Conservation (phyloP, 2,113 vertebrate species). For the Alethe castanea region DNA sequence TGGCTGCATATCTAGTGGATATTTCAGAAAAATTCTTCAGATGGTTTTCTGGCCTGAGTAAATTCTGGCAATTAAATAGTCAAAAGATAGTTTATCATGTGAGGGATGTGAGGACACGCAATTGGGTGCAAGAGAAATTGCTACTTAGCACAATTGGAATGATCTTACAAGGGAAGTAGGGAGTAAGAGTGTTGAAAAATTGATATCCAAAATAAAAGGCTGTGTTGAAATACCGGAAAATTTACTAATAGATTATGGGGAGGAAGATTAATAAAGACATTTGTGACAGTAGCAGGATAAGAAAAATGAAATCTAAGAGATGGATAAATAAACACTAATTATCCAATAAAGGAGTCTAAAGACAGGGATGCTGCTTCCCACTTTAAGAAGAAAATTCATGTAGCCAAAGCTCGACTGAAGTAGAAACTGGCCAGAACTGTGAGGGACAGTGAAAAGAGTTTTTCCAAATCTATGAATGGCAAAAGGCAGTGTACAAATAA, state of each 20-base stretch:
- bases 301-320: background rate
- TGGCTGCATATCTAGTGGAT: background rate
- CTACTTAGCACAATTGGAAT: background rate
- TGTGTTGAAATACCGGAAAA: background rate
- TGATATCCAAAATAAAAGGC: background rate
- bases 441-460: background rate
- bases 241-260: background rate
- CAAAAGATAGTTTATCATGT: background rate
- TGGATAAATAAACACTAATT: background rate
- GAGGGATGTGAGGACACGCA: background rate
- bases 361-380: background rate
- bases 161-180: background rate
- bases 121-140: accelerated
- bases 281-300: background rate
- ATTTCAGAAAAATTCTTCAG: background rate
- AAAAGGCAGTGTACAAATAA: background rate
- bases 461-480: background rate
- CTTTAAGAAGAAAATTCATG: background rate
- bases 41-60: background rate
- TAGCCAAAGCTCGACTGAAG: accelerated
- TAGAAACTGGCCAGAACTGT: background rate
- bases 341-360: background rate
- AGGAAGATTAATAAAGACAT: background rate
- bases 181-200: background rate
- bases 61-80: background rate